phyloP scores from a whole-genome alignment of 1,140 invertebrate species.

The Coenobita brevimanus region DNA sequence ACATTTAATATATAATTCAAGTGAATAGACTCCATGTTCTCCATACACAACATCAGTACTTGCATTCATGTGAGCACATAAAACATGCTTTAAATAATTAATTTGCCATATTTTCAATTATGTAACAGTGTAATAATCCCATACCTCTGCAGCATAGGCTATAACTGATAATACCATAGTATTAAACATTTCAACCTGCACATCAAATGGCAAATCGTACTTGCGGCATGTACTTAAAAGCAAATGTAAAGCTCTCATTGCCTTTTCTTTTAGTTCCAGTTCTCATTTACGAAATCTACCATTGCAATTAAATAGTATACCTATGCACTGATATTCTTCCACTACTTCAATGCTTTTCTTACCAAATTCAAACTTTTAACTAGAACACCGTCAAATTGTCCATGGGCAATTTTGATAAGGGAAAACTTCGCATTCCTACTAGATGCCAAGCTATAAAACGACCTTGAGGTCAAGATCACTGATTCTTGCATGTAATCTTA shows the following conservation, averaged over 20 bases:
- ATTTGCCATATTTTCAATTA: conserved; percentile 1
- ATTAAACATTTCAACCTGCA: conserved; percentile 27
- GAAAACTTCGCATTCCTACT: too few species aligned
- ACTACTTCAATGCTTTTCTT: neutral
- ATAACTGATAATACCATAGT: neutral
- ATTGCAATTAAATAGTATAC: neutral
- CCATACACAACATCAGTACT: conserved; percentile 7
- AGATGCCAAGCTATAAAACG: too few species aligned
- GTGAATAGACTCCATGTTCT: conserved; percentile 1
- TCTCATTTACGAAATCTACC: neutral
- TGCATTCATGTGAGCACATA: conserved; percentile 6
- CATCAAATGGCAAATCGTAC: conserved; percentile 18
- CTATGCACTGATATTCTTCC: neutral
- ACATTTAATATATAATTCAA: conserved; percentile 2
- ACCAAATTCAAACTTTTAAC: too few species aligned
- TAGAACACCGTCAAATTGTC: too few species aligned
- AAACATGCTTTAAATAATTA: conserved; percentile 11
- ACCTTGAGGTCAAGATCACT: too few species aligned
- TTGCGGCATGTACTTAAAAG: neutral
- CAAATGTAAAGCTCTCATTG: neutral
- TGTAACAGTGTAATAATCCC: neutral
- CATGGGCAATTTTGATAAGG: too few species aligned
- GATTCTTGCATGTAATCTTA: too few species aligned
- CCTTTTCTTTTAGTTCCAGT: neutral
- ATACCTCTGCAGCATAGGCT: neutral